A percentile compares a stretch with the other conserved stretches of the same genome.
phyloP scores from a whole-genome alignment of 2,113 vertebrate species.

The Indri indri region DNA sequence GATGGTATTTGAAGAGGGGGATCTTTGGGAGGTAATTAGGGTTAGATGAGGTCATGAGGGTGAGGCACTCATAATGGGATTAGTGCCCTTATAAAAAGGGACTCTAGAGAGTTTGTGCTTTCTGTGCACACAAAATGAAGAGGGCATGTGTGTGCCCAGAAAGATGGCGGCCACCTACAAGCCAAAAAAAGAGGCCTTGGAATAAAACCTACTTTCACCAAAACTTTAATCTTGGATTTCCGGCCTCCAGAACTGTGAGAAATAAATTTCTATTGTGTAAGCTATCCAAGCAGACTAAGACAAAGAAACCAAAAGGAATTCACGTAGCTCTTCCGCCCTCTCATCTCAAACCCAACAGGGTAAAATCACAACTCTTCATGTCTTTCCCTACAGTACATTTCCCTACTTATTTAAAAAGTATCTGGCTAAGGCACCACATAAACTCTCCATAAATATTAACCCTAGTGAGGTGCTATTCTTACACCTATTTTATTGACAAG shows the following conservation, averaged over 20 bases:
- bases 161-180: neutral
- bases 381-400: neutral
- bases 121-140: neutral
- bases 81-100: neutral
- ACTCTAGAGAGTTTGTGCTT: neutral
- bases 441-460: neutral
- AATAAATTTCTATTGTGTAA: neutral
- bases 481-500: neutral
- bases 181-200: neutral
- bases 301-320: neutral
- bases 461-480: neutral
- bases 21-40: neutral
- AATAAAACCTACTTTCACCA: neutral
- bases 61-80: neutral
- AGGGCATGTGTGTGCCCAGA: neutral
- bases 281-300: neutral
- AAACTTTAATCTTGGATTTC: neutral
- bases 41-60: neutral
- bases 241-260: neutral
- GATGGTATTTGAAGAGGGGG: neutral
- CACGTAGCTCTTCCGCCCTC: neutral
- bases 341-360: neutral
- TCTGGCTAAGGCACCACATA: neutral
- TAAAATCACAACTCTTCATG: neutral
- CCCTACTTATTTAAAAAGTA: neutral